Evolutionary conservation across 2,797 vertebrate species (phyloP).

Genomic region (Oryzias dopingdopingensis): DNA sequence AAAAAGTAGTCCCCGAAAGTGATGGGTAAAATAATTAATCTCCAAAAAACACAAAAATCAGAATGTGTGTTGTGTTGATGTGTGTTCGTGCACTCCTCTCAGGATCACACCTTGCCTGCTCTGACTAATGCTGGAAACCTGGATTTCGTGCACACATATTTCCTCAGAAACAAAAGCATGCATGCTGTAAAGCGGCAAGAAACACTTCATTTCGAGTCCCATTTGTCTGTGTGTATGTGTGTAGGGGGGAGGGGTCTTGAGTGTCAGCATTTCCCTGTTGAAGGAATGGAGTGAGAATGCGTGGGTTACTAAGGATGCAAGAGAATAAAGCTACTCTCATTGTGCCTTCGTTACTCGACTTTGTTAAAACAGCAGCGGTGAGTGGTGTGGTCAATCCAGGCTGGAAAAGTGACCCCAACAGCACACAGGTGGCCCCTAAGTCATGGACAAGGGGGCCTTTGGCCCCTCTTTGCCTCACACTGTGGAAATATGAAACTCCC

Average conservation of each 20-base stretch:
- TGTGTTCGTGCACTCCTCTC: conserved; percentile 31
- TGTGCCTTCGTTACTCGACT: conserved; percentile 37
- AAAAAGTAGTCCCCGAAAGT: too few species aligned
- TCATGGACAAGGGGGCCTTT: conserved; percentile 30
- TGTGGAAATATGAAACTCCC: conserved; percentile 12
- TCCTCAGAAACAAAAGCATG: conserved; percentile 2
- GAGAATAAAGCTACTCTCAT: conserved; percentile 14
- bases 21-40: too few species aligned
- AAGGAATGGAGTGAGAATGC: conserved; percentile 14
- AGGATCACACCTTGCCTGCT: conserved; percentile 45
- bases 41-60: not conserved
- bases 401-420: conserved; percentile 32
- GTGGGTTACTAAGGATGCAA: conserved; percentile 2
- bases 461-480: conserved; percentile 23
- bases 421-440: conserved; percentile 26
- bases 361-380: conserved; percentile 39
- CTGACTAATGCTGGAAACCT: conserved; percentile 39
- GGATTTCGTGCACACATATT: conserved; percentile 22
- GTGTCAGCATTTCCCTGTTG: conserved; percentile 20
- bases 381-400: conserved; percentile 29
- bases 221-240: conserved; percentile 26
- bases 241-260: conserved; percentile 12
- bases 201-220: conserved; percentile 9
- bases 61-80: conserved; percentile 7
- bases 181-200: conserved; percentile 7